A percentile compares a stretch with the other conserved stretches of the same genome.
phyloP scores from a whole-genome alignment of 2,888 invertebrate species.

The Myathropa florea region DNA sequence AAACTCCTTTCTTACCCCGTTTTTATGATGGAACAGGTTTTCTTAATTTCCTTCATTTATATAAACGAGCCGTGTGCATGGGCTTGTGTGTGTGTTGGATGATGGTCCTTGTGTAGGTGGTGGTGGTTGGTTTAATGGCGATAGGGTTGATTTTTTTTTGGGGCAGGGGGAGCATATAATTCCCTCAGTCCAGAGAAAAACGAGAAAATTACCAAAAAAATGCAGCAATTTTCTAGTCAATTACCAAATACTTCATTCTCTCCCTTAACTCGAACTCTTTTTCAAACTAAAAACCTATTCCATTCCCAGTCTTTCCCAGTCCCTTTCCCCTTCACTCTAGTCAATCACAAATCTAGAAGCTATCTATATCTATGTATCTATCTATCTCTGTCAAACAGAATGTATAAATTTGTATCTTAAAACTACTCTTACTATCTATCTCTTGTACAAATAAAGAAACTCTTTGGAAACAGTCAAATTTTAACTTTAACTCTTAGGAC shows the following conservation, averaged over 20 bases:
- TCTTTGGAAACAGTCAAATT: conserved; percentile 71
- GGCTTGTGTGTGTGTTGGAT: neutral
- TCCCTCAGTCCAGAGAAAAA: neutral
- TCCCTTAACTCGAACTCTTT: neutral
- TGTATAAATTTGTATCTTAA: conserved; percentile 56
- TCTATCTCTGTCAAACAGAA: conserved; percentile 69
- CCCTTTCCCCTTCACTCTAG: too few species aligned
- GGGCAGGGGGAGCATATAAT: too few species aligned
- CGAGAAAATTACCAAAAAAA: conserved; percentile 32
- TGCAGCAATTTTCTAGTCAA: conserved; percentile 72
- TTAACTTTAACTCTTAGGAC: conserved; percentile 65
- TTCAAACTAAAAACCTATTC: neutral
- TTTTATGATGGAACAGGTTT: conserved; percentile 53
- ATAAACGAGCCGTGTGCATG: conserved; percentile 37
- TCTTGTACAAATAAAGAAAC: conserved; percentile 70
- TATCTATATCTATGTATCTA: conserved; percentile 15
- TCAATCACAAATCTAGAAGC: conserved; percentile 10
- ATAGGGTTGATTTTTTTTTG: neutral
- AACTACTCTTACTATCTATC: conserved; percentile 26
- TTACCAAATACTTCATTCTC: conserved; percentile 56
- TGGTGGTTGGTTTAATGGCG: neutral
- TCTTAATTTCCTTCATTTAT: conserved; percentile 60
- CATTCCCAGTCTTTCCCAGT: neutral
- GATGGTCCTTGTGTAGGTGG: too few species aligned
- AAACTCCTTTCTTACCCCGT: conserved; percentile 24